Percentiles rank a stretch among this genome's conserved stretches.
phyloP scores from a whole-genome alignment of 2,113 vertebrate species.

The Seriola rivoliana region DNA sequence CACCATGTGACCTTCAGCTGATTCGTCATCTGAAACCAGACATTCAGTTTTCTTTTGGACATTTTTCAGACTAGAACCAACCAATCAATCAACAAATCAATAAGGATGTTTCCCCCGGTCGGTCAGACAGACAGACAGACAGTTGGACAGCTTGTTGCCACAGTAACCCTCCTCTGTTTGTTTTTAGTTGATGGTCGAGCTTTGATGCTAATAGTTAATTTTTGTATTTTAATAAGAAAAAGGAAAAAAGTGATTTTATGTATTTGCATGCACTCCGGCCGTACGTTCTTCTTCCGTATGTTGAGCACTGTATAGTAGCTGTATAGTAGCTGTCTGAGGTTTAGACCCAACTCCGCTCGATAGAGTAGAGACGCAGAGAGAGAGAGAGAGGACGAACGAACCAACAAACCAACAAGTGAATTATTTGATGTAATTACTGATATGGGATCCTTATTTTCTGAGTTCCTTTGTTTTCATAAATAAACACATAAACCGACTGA shows the following conservation, averaged over 20 bases:
- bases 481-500: constrained; percentile 87
- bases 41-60: too few relatives aligned
- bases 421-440: constrained; percentile 93
- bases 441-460: constrained; percentile 89
- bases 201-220: constrained; percentile 81
- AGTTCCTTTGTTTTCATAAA: constrained; percentile 95
- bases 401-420: constrained; percentile 81
- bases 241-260: constrained; percentile 88
- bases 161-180: constrained; percentile 64
- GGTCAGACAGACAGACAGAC: neutral
- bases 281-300: constrained; percentile 90
- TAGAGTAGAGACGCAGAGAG: constrained; percentile 58
- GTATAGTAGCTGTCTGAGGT: constrained; percentile 82
- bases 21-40: too few relatives aligned
- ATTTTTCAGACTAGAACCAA: too few relatives aligned
- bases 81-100: too few relatives aligned
- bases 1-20: too few relatives aligned
- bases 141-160: constrained; percentile 62
- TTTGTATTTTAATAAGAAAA: constrained; percentile 90
- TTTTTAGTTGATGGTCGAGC: constrained; percentile 77
- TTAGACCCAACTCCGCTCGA: constrained; percentile 62
- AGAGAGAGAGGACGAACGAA: constrained; percentile 72
- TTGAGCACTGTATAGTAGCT: constrained; percentile 92
- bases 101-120: too few relatives aligned
- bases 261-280: constrained; percentile 97